A percentile compares a stretch with the other conserved stretches of the same genome.
Conservation (phyloP, 1,140 invertebrate genomes). For the Zaprionus africanus region DNA sequence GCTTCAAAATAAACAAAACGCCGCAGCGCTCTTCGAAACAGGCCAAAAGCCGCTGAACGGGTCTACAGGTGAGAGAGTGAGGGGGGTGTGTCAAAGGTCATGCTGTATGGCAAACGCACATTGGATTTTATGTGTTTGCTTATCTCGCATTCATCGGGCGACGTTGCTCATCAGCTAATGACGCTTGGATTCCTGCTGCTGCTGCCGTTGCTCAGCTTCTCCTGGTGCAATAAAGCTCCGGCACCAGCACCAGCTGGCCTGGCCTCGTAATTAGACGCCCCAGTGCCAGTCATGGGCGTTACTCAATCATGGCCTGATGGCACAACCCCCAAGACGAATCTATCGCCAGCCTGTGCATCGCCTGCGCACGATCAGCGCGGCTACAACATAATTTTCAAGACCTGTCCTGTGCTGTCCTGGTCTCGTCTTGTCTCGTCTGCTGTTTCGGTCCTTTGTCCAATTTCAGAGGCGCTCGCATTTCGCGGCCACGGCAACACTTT, state of each 20-base stretch:
- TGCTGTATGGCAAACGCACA: slow-evolving; percentile 45
- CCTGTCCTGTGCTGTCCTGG: background rate
- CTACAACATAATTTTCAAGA: slow-evolving; percentile 73
- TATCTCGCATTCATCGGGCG: slow-evolving; percentile 65
- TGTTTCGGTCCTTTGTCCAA: slow-evolving; percentile 47
- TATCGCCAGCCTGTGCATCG: slow-evolving; percentile 30
- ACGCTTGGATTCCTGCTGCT: slow-evolving; percentile 37
- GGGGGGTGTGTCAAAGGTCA: slow-evolving; percentile 28
- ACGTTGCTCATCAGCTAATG: slow-evolving; percentile 72
- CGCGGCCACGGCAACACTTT: slow-evolving; percentile 69
- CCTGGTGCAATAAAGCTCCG: slow-evolving; percentile 23
- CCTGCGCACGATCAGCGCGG: slow-evolving; percentile 55
- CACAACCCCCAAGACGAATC: slow-evolving; percentile 67
- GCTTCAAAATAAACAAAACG: slow-evolving; percentile 85
- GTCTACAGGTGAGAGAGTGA: background rate
- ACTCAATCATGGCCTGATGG: slow-evolving; percentile 83
- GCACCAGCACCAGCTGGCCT: slow-evolving; percentile 12
- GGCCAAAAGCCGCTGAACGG: slow-evolving; percentile 4
- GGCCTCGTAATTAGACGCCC: slow-evolving; percentile 69
- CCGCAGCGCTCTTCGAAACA: slow-evolving; percentile 67
- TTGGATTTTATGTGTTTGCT: slow-evolving; percentile 68
- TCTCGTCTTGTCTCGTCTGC: slow-evolving; percentile 12
- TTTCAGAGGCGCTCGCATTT: slow-evolving; percentile 70
- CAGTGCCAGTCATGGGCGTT: slow-evolving; percentile 72
- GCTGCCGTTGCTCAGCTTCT: slow-evolving; percentile 13